These are phyloP conservation scores for Myripristis jacobus DNA, from an alignment of 2,797 vertebrate species.

Conservation along the genomic window DNA sequence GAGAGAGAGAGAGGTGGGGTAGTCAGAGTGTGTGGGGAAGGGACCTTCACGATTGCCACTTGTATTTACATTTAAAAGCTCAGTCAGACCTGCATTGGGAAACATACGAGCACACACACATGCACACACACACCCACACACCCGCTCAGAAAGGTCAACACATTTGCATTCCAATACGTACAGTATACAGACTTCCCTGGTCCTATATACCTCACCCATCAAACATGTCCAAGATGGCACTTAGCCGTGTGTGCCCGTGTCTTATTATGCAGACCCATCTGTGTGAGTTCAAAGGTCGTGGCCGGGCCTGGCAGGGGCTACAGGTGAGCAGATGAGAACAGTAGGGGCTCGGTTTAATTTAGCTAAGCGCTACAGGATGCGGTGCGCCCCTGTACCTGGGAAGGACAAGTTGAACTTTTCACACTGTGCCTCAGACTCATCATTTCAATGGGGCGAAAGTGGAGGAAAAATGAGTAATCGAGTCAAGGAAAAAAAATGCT, in stretches of 20 bases:
- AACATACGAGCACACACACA: constrained; percentile 59
- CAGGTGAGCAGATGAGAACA: constrained; percentile 86
- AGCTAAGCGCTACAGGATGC: constrained; percentile 81
- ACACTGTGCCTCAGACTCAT: constrained; percentile 72
- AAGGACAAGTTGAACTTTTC: constrained; percentile 83
- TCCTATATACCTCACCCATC: constrained; percentile 62
- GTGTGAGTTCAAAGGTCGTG: constrained; percentile 83
- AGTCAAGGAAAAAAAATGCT: constrained; percentile 25
- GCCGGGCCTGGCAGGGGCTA: constrained; percentile 80
- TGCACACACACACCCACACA: constrained; percentile 50
- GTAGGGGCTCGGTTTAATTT: constrained; percentile 90
- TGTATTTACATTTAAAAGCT: constrained; percentile 72
- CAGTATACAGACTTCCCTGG: constrained; percentile 53
- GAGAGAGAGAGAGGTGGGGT: neutral
- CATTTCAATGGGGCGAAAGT: constrained; percentile 58
- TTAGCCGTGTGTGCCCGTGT: constrained; percentile 72
- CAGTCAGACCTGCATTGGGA: constrained; percentile 56
- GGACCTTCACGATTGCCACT: constrained; percentile 46
- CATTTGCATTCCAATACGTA: constrained; percentile 63
- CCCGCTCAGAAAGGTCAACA: constrained; percentile 69
- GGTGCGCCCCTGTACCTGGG: constrained; percentile 62
- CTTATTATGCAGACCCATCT: constrained; percentile 87
- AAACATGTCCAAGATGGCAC: constrained; percentile 74
- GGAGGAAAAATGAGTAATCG: constrained; percentile 58
- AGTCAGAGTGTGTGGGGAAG: neutral